Conservation (phyloP, 2,888 invertebrate species). For the Caenorhabditis imperialis region DNA sequence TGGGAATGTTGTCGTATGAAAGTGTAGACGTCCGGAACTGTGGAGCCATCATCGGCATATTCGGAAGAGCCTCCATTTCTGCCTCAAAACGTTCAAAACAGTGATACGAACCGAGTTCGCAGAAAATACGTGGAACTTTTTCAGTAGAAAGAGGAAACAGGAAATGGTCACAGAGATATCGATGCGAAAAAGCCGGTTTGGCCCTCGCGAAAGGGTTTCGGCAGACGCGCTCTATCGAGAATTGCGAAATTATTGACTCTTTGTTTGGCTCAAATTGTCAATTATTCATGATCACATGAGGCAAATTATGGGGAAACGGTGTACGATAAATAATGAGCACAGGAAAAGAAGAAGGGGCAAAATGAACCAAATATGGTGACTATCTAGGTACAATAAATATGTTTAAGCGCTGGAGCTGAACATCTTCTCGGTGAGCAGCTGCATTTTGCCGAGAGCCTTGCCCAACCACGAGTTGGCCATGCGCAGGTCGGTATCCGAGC, state of each 20-base stretch:
- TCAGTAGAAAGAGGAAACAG: conserved; percentile 10
- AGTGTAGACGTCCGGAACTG: conserved; percentile 43
- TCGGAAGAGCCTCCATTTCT: conserved; percentile 52
- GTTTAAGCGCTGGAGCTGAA: conserved; percentile 8
- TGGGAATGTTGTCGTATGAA: conserved; percentile 39
- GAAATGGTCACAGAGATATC: conserved; percentile 9
- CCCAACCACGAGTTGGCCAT: conserved; percentile 42
- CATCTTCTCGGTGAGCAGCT: background rate
- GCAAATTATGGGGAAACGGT: too few species aligned
- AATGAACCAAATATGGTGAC: too few species aligned
- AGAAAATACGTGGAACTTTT: too few species aligned
- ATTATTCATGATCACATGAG: too few species aligned
- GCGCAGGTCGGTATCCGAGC: conserved; percentile 9
- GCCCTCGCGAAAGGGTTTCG: conserved; percentile 2
- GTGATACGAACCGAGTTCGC: too few species aligned
- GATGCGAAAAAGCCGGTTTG: conserved; percentile 18
- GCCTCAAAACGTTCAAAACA: background rate
- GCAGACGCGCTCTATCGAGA: conserved; percentile 33
- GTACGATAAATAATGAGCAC: too few species aligned
- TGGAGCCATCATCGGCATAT: conserved; percentile 39
- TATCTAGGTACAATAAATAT: too few species aligned
- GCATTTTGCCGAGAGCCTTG: conserved; percentile 27
- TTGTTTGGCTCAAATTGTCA: too few species aligned
- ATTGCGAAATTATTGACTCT: conserved; percentile 1
- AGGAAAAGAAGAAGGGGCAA: too few species aligned